Evolutionary conservation across 2,888 invertebrate genomes (phyloP), one percentile per base, ranked within the genome.

Genomic region (Pristionchus entomophagus): DNA sequence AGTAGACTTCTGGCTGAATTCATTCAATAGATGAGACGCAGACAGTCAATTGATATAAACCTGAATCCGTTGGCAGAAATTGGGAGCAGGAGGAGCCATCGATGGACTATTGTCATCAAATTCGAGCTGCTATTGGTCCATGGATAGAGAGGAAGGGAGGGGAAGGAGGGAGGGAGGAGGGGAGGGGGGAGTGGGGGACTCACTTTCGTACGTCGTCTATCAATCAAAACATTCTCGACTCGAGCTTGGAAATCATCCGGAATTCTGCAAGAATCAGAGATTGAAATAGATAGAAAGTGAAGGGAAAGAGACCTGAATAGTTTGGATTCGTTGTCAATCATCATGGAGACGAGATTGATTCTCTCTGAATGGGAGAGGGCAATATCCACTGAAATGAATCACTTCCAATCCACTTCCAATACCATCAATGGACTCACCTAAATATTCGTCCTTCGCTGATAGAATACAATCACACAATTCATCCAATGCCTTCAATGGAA

Each of bases 41-140:
- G n/a, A 22, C 14, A 35, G n/a, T 12, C 12, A 56, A 38, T 19
- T 12, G n/a, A n/a, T 22, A 35, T 22, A 26, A 6, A 84, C 83
- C 62, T 65, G 41, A n/a, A 84, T 51, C n/a, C 83, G 45, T 10
- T 84, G 53, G 22, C 83, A 84, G 65, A 65, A 84, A n/a, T 65
- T 62, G 17, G 83, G 83, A 32, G 83, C 45, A 17, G 49, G 62
- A 5, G 65, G 65, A 14, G 65, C 62, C n/a, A 41, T 56, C 3
- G 38, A 38, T 0, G 56, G 83, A 84, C 49, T 84, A n/a, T 32
- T 35, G n/a, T 84, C 83, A 35, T 84, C 65, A 32, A 45, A 84
- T n/a, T 53, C 83, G 22, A 49, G 14, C 65, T 84, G 83, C 38
- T 32, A 62, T n/a, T n/a, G n/a, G n/a, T n/a, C n/a, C n/a, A n/a